Evolutionary conservation across 1,140 invertebrate species (phyloP).

Genomic region (Phymorhynchus buccinoides): DNA sequence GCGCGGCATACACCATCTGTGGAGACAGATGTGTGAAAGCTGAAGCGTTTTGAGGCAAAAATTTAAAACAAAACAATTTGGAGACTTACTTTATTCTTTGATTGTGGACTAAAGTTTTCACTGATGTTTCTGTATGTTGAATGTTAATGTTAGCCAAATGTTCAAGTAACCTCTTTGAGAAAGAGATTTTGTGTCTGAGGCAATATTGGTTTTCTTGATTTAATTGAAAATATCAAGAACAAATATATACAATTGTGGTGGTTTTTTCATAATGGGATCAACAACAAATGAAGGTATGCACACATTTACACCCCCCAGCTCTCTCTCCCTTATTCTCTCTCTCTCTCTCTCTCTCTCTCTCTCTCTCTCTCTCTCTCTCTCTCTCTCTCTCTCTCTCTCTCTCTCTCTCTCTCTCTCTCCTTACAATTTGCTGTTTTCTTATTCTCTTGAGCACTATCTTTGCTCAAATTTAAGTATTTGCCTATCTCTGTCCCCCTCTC

Average conservation of each 20-base stretch:
- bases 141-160: background rate
- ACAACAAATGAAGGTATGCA: background rate
- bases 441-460: slow-evolving; percentile 19
- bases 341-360: slow-evolving; percentile 21
- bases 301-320: slow-evolving; percentile 19
- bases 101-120: no score
- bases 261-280: background rate
- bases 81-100: no score
- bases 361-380: background rate
- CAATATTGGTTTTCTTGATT: no score
- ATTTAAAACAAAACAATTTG: no score
- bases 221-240: no score
- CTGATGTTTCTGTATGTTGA: no score
- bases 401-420: slow-evolving; percentile 21
- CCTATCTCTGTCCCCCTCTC: slow-evolving; percentile 36
- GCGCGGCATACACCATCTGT: background rate
- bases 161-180: no score
- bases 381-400: slow-evolving; percentile 35
- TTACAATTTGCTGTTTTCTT: slow-evolving; percentile 2
- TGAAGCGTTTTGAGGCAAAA: no score
- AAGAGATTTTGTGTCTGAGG: no score
- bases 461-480: background rate
- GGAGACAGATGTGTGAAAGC: no score
- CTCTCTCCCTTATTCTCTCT: slow-evolving; percentile 23
- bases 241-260: no score